Base-by-base conservation (phyloP, 2,888 invertebrate species). In the Phlogophora meticulosa region DNA sequence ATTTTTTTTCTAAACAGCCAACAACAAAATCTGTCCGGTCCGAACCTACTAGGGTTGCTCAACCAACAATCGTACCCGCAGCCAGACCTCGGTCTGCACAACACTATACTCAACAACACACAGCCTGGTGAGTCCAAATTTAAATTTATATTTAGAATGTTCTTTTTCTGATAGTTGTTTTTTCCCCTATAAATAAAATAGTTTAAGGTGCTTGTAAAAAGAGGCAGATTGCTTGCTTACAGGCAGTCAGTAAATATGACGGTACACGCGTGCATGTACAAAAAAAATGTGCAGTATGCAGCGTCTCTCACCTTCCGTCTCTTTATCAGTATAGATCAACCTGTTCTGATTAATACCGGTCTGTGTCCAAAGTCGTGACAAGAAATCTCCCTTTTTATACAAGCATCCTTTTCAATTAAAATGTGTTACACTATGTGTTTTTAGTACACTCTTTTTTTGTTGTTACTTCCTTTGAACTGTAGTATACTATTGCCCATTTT, bases 11-110 rank as follows among this genome's bases (percentile, higher is more conserved):
- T 58, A 56, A 76, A 0, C 91, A 95, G 95, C 71, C 95, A 95
- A 74, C 95, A 95, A 76, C 95, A 95, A 81, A 94, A 93, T 75
- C 88, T 94, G 38, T 91, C 93, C 0, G 95, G 95, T 0, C 94
- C 94, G 11, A 94, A 94, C 66, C 90, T 95, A 2, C 89, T 95
- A 32, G 95, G 95, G 0, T 86, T 95, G 4, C 90, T 95, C 5
- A 94, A 94, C 85, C 93, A 91, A 82, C 92, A 88, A 4, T 80
- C 91, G 51, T 94, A 87, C 86, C 92, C 92, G 2, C 93, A 91
- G 74, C 86, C 92, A 0, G 95, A 95, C n/a, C 90, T 94, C 10
- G 80, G 82, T 1, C 82, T 94, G 13, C 92, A 93, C 84, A 88
- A 82, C 85, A 87, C 88, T 13, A 68, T 93, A 48, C 88, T 93